Evolutionary conservation across 1,140 invertebrate genomes (phyloP).

Genomic region (Delia radicum): DNA sequence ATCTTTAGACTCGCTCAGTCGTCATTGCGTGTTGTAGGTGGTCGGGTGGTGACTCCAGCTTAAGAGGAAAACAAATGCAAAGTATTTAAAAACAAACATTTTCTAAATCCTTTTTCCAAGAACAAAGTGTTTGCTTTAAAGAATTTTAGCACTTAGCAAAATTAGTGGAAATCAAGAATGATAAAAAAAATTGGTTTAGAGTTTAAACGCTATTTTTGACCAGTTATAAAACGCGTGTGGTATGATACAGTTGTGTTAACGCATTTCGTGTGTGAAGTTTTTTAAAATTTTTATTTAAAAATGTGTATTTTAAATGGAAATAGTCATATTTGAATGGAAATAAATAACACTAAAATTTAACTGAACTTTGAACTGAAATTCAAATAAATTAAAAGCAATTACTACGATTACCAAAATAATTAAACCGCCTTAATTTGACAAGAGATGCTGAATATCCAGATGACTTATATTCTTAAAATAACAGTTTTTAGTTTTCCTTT

Average conservation of each 20-base stretch:
- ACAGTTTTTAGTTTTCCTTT: too few relatives aligned
- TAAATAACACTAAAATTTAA: too few relatives aligned
- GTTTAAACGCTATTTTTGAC: neutral
- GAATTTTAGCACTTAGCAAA: neutral
- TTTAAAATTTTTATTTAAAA: neutral
- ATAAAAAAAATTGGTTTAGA: neutral
- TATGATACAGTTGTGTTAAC: conserved; percentile 12
- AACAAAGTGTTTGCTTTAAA: neutral
- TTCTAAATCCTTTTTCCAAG: neutral
- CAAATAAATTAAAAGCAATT: too few relatives aligned
- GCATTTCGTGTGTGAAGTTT: too few relatives aligned
- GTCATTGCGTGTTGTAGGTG: conserved; percentile 3
- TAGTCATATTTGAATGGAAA: too few relatives aligned
- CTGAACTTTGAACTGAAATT: too few relatives aligned
- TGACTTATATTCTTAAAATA: too few relatives aligned
- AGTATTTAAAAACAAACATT: neutral
- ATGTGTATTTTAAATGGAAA: too few relatives aligned
- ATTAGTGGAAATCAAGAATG: neutral
- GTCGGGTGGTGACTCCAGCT: neutral
- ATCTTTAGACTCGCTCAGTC: neutral
- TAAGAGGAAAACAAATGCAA: neutral
- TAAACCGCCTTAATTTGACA: too few relatives aligned
- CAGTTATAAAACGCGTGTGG: conserved; percentile 17
- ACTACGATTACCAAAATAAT: too few relatives aligned
- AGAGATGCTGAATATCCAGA: too few relatives aligned